Evolutionary conservation across 2,113 vertebrate species (phyloP), one percentile per base, ranked within the genome.

Genomic region (Hyperopisus bebe): DNA sequence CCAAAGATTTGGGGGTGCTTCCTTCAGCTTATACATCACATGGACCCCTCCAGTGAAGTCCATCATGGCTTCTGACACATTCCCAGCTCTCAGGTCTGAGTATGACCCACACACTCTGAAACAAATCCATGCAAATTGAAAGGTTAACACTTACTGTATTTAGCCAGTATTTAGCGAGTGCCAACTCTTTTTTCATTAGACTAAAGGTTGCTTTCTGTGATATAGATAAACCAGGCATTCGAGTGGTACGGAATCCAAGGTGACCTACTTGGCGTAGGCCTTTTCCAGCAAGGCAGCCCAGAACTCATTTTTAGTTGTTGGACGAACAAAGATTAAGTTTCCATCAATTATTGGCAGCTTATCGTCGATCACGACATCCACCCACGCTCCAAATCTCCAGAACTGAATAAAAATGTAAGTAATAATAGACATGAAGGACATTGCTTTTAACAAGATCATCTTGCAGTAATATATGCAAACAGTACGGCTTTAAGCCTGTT

Each of bases 21-120:
- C 89, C 70, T 91, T 87, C 88, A 97, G 93, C 2, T 92, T 62
- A 62, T 97, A 94, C 4, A 88, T 94, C 44, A 95, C 92, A 90
- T 97, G 97, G 89, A 97, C 94, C 2, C 97, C 97, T 1, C 97
- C 97, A 0, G 97, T 98, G 92, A 98, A 99, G 92, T 98, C 98
- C 93, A 96, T 94, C 89, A 98, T 89, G 1, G 97, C 97, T 94
- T 98, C 98, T n/a, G 96, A 94, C 13, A 97, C 95, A 84, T 93
- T 94, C 5, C 97, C 97, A 90, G 88, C 84, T 87, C 93, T 96
- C 93, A 98, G 95, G 93, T 98, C 97, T 55, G 96, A 93, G 88
- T 98, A 98, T 91, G 97, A 99, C 85, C 97, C 97, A 0, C 95
- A 98, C 0, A 98, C 95, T 90, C 97, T 98, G 92, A 91, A 88